A percentile compares a stretch with the other conserved stretches of the same genome.
These are phyloP conservation scores for Idaea straminata DNA, from an alignment of 2,888 invertebrate species.

Conservation along the genomic window DNA sequence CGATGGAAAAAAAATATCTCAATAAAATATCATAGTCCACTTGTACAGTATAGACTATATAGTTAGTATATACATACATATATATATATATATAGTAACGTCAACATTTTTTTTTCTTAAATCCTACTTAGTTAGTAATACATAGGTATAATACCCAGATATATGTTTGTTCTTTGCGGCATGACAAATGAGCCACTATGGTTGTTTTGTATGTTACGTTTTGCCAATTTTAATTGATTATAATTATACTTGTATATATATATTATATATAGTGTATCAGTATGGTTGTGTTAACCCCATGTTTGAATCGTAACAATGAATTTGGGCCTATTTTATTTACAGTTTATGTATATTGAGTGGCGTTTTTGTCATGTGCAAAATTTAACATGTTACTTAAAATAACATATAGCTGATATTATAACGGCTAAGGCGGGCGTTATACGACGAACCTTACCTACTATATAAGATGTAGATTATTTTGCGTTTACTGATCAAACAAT, in stretches of 20 bases:
- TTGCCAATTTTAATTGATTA: constrained; percentile 42
- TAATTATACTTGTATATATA: constrained; percentile 36
- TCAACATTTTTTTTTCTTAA: constrained; percentile 61
- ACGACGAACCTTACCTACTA: constrained; percentile 64
- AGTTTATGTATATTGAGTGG: constrained; percentile 49
- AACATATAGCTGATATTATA: constrained; percentile 68
- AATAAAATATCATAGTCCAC: constrained; percentile 77
- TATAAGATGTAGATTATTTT: constrained; percentile 74
- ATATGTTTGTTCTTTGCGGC: constrained; percentile 63
- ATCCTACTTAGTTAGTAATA: constrained; percentile 73
- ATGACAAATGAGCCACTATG: constrained; percentile 64
- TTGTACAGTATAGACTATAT: constrained; percentile 74
- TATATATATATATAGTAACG: constrained; percentile 58
- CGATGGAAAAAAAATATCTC: constrained; percentile 72
- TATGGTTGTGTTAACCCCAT: constrained; percentile 69
- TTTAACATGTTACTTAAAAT: constrained; percentile 64
- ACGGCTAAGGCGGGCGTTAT: constrained; percentile 75
- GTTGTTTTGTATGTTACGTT: constrained; percentile 47
- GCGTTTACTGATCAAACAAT: constrained; percentile 70
- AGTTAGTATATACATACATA: constrained; percentile 39
- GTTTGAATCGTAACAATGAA: constrained; percentile 66
- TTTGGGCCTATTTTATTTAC: constrained; percentile 70
- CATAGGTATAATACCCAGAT: constrained; percentile 70
- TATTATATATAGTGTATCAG: constrained; percentile 43
- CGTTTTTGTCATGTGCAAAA: constrained; percentile 68